Evolutionary conservation across 2,113 vertebrate genomes (phyloP).

Genomic region (Nibea coibor): DNA sequence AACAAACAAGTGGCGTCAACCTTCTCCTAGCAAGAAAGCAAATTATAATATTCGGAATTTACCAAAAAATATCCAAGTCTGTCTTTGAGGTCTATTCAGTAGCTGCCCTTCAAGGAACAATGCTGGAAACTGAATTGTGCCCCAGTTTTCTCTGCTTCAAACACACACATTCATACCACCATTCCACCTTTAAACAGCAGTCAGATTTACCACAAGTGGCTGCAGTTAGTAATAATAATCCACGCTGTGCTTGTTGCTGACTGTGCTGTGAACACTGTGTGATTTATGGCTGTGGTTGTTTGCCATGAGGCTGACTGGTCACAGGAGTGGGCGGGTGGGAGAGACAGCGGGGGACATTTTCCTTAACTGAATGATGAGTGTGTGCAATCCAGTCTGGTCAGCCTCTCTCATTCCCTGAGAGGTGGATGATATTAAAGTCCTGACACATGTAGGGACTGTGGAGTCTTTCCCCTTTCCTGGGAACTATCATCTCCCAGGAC

Average conservation of each 20-base stretch:
- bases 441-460: conserved; percentile 4
- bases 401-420: conserved; percentile 3
- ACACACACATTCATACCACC: conserved; percentile 5
- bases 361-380: conserved; percentile 46
- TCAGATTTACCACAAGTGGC: conserved; percentile 38
- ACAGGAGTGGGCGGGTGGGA: conserved; percentile 38
- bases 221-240: conserved; percentile 34
- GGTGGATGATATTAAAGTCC: neutral
- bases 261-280: conserved; percentile 24
- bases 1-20: neutral
- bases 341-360: conserved; percentile 43
- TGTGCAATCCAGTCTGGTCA: conserved; percentile 23
- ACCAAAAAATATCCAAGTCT: neutral
- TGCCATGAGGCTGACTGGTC: conserved; percentile 40
- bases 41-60: neutral
- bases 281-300: conserved; percentile 57
- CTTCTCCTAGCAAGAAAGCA: too few species aligned
- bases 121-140: neutral
- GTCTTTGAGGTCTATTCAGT: neutral
- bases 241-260: conserved; percentile 37
- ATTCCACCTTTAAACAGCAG: conserved; percentile 7
- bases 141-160: neutral
- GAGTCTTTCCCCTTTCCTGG: too few species aligned
- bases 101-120: neutral
- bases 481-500: too few species aligned